A percentile compares a stretch with the other conserved stretches of the same genome.
phyloP scores from a whole-genome alignment of 1,140 invertebrate genomes.

The Hyphantria cunea region DNA sequence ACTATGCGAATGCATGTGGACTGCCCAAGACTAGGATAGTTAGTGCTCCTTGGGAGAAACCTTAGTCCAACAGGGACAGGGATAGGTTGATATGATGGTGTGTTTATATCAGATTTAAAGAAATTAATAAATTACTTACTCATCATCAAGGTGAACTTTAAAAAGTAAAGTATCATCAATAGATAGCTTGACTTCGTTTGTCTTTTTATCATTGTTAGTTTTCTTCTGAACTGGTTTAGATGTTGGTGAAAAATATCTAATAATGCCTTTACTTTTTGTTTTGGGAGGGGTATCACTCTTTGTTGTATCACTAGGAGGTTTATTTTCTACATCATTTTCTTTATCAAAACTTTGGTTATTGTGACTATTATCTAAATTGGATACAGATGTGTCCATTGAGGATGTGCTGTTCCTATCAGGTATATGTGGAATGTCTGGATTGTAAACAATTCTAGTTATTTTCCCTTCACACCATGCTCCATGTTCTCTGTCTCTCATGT shows the following conservation, averaged over 20 bases:
- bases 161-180: conserved; percentile 64
- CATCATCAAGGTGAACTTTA: conserved; percentile 74
- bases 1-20: too few species aligned
- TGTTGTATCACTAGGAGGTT: conserved; percentile 35
- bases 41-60: too few species aligned
- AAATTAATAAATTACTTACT: conserved; percentile 67
- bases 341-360: conserved; percentile 34
- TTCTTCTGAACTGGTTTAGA: conserved; percentile 41
- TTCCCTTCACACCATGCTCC: conserved; percentile 87
- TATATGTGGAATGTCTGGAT: conserved; percentile 36
- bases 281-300: conserved; percentile 33
- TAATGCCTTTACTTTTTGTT: conserved; percentile 51
- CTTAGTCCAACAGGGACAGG: too few species aligned
- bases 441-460: conserved; percentile 72
- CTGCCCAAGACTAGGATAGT: too few species aligned
- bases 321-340: conserved; percentile 53
- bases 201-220: conserved; percentile 32
- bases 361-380: conserved; percentile 15
- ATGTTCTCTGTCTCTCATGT: conserved; percentile 82
- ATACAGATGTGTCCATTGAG: conserved; percentile 12
- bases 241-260: conserved; percentile 53
- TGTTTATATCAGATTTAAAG: too few species aligned
- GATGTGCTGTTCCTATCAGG: not conserved
- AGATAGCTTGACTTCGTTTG: conserved; percentile 16
- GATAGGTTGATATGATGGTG: too few species aligned